phyloP scores from a whole-genome alignment of 2,113 vertebrate species.

The Otocyon megalotis region DNA sequence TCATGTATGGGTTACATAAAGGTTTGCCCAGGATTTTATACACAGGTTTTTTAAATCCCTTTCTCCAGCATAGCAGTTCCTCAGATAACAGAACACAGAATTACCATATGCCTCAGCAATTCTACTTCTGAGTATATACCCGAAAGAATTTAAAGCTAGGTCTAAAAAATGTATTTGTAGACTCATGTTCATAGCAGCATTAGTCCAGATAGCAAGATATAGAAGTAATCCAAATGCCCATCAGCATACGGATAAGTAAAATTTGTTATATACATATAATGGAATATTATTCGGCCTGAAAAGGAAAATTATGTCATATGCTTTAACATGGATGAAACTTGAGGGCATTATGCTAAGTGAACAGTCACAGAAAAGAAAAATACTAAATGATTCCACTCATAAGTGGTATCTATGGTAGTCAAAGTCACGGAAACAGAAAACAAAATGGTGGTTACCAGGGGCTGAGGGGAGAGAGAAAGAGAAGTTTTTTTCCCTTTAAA shows the following conservation, averaged over 20 bases:
- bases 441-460: not conserved
- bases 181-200: not conserved
- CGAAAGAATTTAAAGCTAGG: not conserved
- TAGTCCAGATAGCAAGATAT: not conserved
- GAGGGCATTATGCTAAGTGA: not conserved
- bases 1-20: not conserved
- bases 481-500: not conserved
- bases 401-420: not conserved
- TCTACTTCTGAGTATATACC: not conserved
- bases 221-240: not conserved
- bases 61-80: not conserved
- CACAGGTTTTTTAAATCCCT: not conserved
- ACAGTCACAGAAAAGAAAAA: not conserved
- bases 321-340: not conserved
- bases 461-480: not conserved
- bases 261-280: not conserved
- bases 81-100: slow-evolving; percentile 1
- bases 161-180: not conserved
- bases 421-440: not conserved
- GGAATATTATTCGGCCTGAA: not conserved
- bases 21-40: not conserved
- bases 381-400: not conserved
- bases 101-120: not conserved
- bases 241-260: not conserved
- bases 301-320: not conserved